Conservation (phyloP, 2,113 vertebrate species). For the Mobula birostris region DNA sequence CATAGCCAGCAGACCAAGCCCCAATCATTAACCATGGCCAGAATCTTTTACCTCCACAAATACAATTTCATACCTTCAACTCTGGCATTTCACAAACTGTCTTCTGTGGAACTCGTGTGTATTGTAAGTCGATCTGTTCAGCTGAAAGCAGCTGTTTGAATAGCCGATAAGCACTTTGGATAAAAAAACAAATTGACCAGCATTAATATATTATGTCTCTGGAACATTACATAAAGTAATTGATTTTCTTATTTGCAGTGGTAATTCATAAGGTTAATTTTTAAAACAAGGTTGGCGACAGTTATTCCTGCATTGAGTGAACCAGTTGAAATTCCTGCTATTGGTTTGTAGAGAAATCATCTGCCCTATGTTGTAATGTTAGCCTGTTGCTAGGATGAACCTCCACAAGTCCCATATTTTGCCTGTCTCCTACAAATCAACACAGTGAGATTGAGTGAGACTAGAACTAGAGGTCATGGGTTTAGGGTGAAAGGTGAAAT, state of each 20-base stretch:
- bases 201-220: not conserved
- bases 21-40: not conserved
- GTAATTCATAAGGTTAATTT: not conserved
- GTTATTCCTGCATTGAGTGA: not conserved
- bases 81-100: conserved; percentile 72
- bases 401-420: not conserved
- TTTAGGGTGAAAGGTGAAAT: too few relatives aligned
- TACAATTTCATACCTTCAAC: conserved; percentile 67
- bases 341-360: not conserved
- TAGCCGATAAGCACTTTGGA: conserved; percentile 74
- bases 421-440: not conserved
- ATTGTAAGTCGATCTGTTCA: conserved; percentile 51
- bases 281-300: not conserved
- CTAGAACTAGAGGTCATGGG: too few relatives aligned
- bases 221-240: not conserved
- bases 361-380: not conserved
- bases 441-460: too few relatives aligned
- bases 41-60: not conserved
- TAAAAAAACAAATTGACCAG: conserved; percentile 1
- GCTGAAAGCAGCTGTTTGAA: conserved; percentile 71
- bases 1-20: not conserved
- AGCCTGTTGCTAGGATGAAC: not conserved
- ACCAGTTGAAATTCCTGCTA: not conserved
- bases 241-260: not conserved
- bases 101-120: conserved; percentile 56